Base-by-base conservation (phyloP, 2,113 vertebrate genomes). In the Anarhynchus alexandrinus region DNA sequence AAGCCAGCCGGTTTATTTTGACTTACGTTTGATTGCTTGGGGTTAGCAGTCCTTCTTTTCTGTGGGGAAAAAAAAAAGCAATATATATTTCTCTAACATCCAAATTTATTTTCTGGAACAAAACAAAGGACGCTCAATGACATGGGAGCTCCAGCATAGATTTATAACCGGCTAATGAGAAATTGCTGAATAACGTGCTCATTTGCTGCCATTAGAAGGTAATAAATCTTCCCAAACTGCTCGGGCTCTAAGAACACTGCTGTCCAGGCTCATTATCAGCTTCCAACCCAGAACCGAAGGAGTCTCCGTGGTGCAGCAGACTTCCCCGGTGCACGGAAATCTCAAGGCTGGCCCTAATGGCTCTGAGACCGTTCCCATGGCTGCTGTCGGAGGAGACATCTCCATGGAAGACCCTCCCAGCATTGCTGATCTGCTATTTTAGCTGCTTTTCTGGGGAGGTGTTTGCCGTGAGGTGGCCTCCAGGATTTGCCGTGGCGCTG, bases 241-340 rank as follows among this genome's bases (percentile, higher is more conserved):
- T 10, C 0, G 0, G 67, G 19, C 34, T 52, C 11, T 6, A 15
- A 11, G 38, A 47, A 7, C 0, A 0, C 42, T 34, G 51, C 83
- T 25, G 49, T 51, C 49, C 49, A 13, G 49, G 49, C 49, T 71
- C 43, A 2, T 77, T 34, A 64, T 4, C 58, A 36, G 43, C 66
- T 82, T n/a, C 86, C 83, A 89, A 6, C 47, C 5, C 38, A 42
- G 70, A 21, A 42, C 16, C 0, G 3, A 51, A 67, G 73, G 43
- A 15, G n/a, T 32, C 38, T 84, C 51, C 14, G 0, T 11, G 27
- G 34, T 36, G 49, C 43, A 32, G 1, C 49, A 19, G 40, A 0
- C 15, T 58, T 51, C 47, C 26, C 18, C 26, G 18, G 23, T 5
- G 49, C 47, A 11, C 51, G 45, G 34, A 26, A 3, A 0, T 6